Base-by-base conservation (phyloP, 2,797 vertebrate species). In the Leontocebus nigricollis region DNA sequence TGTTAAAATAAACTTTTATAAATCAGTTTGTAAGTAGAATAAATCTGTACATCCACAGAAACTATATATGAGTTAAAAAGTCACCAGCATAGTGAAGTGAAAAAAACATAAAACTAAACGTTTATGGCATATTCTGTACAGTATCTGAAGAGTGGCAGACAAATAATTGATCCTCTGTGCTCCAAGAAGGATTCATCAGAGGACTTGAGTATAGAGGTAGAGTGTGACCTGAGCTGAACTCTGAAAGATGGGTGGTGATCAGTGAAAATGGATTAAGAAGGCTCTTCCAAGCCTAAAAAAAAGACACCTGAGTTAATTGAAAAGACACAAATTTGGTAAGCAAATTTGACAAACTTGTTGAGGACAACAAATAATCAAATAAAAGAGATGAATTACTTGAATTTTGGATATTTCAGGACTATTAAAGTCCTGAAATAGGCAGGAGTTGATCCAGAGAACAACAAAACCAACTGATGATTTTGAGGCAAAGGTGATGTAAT, bases 11-110 rank as follows among this genome's bases (percentile, higher is more conserved):
- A 94, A 90, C 30, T 27, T 88, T 5, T 11, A 70, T 30, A 86
- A 86, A 80, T 89, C 39, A 93, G 76, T 88, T 85, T 67, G 14
- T 50, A 61, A 72, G 59, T 81, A 82, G 1, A 86, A 84, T 85
- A 82, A 57, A 52, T 82, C 7, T 27, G 41, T 46, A 70, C 13
- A 41, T 50, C 59, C 94, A 70, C 2, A 81, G 30, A 95, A 76
- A 57, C 24, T 26, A 4, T 22, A 7, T n/a, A 59, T 80, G n/a
- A 39, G 8, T 48, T 33, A 14, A 76, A 85, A 59, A 93, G 15
- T 59, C 20, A 94, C 52, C n/a, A 88, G 33, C 64, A 84, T 5
- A 80, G 1, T n/a, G 52, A 94, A 95, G 4, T 8, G 39, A 90
- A 82, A 88, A 27, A 46, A 55, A 11, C 14, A 81, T 67, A 79